Evolutionary conservation across 2,888 invertebrate genomes (phyloP), one percentile per base, ranked within the genome.

Genomic region (Eristalinus sepulchralis): DNA sequence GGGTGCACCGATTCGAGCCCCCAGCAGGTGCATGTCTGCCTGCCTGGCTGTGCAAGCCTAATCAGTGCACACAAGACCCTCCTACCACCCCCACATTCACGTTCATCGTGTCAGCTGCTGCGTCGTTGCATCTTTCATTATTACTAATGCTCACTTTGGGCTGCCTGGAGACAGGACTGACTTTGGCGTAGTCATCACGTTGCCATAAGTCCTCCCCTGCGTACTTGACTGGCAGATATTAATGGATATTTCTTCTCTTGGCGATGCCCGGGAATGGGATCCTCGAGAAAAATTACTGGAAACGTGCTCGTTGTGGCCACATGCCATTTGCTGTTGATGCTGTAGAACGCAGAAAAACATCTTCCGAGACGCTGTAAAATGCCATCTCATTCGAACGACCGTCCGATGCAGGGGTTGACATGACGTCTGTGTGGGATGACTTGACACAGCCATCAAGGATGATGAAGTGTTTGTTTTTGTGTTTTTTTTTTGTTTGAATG

Each of bases 21-120:
- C 8, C 63, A 53, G 53, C 63, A 62, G 59, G 73, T 53, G 76
- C 24, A 9, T 6, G 22, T 34, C 8, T 11, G n/a, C 20, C n/a
- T n/a, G 8, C 4, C 10, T 33, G 13, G 34, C 6, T 39, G 33
- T 63, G 47, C 57, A 57, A 11, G 31, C 59, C 64, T 71, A 71
- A 79, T 79, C 71, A 64, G 31, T n/a, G 17, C 47, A n/a, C 47
- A 47, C 17, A 47, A 8, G 8, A 47, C 36, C 0, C 36, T 8
- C 27, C n/a, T 13, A 5, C 24, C 27, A 27, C 10, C 24, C n/a
- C 24, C 27, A 27, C 27, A 27, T 27, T 27, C 27, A 27, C 27
- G n/a, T n/a, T n/a, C n/a, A n/a, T n/a, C n/a, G n/a, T 66, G 82
- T 82, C 76, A 64, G 70, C 70, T 70, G 81, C 71, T 82, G 76